Base-by-base conservation (phyloP, 2,797 vertebrate genomes). In the Acanthiza pusilla region DNA sequence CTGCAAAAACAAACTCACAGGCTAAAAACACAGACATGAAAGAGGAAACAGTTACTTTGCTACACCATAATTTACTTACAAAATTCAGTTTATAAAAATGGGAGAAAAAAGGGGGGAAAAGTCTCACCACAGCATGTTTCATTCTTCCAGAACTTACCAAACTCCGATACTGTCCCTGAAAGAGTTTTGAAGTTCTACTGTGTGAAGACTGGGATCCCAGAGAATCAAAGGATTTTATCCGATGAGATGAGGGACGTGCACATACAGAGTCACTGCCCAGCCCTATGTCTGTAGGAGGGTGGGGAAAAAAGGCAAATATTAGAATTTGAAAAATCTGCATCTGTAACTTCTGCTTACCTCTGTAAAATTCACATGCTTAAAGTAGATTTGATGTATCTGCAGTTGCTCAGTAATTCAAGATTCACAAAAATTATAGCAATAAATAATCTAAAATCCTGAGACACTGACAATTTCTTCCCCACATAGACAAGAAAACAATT, bases 211-310 rank as follows among this genome's bases (percentile, higher is more conserved):
- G 99, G 65, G 98, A 98, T 96, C 98, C 98, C 94, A 99, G 97
- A 10, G 99, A 99, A 97, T 99, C 99, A 16, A 99, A 99, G 3
- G 99, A 99, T 96, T 99, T 99, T 97, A 99, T 99, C 85, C 99
- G 98, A 85, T 98, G 98, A 88, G 99, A 99, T 26, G 99, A 99
- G 55, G 99, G 98, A 65, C 99, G 99, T 60, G 98, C 97, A 7
- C 99, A 99, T 97, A 99, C 98, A 21, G 99, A 99, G 94, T 99
- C 99, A 78, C 99, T 99, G 93, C 98, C 99, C 92, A 99, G 98
- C 42, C 99, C 99, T 38, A 99, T 99, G 97, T 99, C 99, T 99
- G 97, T 5, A 89, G 58, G 54, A 70, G n/a, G 12, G 47, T 9
- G 2, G 3, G 1, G 8, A 13, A 5, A n/a, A 50, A 43, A 19